Percentiles rank a stretch among this genome's conserved stretches.
phyloP scores from a whole-genome alignment of 2,888 invertebrate genomes.

The Atrina japonica region DNA sequence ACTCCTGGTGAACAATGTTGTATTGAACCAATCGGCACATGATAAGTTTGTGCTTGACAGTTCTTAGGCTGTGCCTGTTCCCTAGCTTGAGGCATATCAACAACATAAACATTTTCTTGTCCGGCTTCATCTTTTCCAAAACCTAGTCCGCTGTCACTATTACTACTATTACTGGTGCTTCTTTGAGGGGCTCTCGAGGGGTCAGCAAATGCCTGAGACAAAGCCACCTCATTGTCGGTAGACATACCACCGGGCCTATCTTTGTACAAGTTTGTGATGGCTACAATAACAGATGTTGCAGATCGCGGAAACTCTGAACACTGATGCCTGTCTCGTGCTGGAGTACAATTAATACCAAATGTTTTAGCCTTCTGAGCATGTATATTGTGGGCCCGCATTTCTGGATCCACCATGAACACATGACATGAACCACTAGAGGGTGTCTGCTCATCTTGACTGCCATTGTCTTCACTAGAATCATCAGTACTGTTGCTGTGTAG shows the following conservation, averaged over 20 bases:
- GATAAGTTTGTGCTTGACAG: conserved; percentile 39
- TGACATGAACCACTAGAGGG: conserved; percentile 90
- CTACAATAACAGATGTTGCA: conserved; percentile 85
- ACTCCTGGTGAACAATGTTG: conserved; percentile 62
- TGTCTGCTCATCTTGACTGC: conserved; percentile 69
- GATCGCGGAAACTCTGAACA: conserved; percentile 95
- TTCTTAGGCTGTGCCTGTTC: conserved; percentile 47
- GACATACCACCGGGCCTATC: conserved; percentile 64
- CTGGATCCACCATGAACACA: conserved; percentile 95
- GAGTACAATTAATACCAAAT: conserved; percentile 89
- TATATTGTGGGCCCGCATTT: conserved; percentile 89
- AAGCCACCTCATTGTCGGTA: conserved; percentile 71
- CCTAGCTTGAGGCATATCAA: conserved; percentile 61
- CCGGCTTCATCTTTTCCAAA: conserved; percentile 84
- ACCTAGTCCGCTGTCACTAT: conserved; percentile 96
- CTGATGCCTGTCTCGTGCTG: conserved; percentile 79
- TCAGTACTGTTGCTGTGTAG: conserved; percentile 75
- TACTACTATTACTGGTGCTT: conserved; percentile 84
- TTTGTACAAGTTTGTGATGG: conserved; percentile 83
- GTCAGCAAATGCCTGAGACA: conserved; percentile 72
- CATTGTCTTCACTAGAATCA: conserved; percentile 61
- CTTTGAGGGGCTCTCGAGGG: conserved; percentile 58
- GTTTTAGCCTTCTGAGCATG: conserved; percentile 90
- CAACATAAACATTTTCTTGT: conserved; percentile 72
- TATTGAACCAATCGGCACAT: conserved; percentile 48